Base-by-base conservation (phyloP, 2,888 invertebrate genomes). In the Eupithecia abbreviata region DNA sequence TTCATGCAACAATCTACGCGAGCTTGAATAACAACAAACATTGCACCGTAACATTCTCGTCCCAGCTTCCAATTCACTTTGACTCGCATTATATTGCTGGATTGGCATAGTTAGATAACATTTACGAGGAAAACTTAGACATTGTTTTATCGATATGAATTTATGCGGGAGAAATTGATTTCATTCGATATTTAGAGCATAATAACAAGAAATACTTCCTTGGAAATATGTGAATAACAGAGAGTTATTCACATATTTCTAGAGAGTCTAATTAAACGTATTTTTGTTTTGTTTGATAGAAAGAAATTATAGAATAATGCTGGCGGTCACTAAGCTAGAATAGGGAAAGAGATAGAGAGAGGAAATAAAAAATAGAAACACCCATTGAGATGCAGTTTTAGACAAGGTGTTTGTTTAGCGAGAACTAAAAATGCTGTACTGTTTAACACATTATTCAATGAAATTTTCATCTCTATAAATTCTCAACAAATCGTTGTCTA, bases 151-250 rank as follows among this genome's bases (percentile, higher is more conserved):
- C 4, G 58, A 58, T 58, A 58, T 58, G 58, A 18, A 18, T 30
- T 62, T 30, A 62, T 62, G 62, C 62, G 30, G 10, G 2, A 30
- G 30, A 62, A 62, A 62, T 62, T 62, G 62, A 62, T 62, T 62
- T 62, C 30, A 30, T 12, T 62, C 62, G 62, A 62, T 4, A 62
- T 62, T 62, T 62, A 62, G 62, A 30, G 12, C 62, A 62, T 30
- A 30, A 62, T 62, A 62, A 30, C 62, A 62, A 62, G n/a, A 30
- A 62, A 30, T 30, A 62, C 58, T 58, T 58, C 18, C 58, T 58
- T 3, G 18, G 3, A n/a, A 7, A n/a, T 58, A 18, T 18, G 3
- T 9, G 18, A 18, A 58, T 58, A 58, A 1, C 10, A 18, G 58
- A 58, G n/a, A n/a, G n/a, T 15, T 15, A 15, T 30, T 30, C 30